Evolutionary conservation across 2,888 invertebrate genomes (phyloP), one percentile per base, ranked within the genome.

Genomic region (Rhynchonema sp.): DNA sequence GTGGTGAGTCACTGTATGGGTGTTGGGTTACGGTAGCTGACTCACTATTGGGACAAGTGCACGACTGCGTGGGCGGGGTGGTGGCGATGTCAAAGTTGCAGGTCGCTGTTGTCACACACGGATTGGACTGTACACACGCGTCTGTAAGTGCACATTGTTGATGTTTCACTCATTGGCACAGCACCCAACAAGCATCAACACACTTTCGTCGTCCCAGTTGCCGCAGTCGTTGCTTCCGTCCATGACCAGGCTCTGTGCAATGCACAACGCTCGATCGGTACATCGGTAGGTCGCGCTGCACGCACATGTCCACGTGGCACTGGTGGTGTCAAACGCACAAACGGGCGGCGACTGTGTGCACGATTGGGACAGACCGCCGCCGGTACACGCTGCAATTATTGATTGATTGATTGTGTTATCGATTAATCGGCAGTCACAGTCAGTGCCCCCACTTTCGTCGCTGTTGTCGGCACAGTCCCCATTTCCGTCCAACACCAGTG

Each of bases 181-280:
- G n/a, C n/a, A n/a, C n/a, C n/a, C n/a, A n/a, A n/a, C n/a, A n/a
- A n/a, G n/a, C n/a, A n/a, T n/a, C n/a, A n/a, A 56, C 23, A 20
- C 27, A 55, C 56, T 30, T 56, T 64, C 64, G 55, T 64, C 64
- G 25, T 30, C 46, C 20, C 58, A 56, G 46, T 62, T 61, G 26
- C 49, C 30, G 49, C 64, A 64, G 58, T 64, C 64, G 46, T 61
- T 56, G 30, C 25, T 27, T 1, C 62, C 62, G 46, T 64, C 64
- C 46, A 61, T 59, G 29, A 63, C 52, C 26, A 26, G 38, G 28
- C 59, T 59, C 17, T 56, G 22, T 1, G 61, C 56, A 52, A 38
- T 25, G 22, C 56, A 64, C 30, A 59, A 57, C 17, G 46, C 46
- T 29, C 26, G 55, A 38, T 26, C 59, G 22, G 60, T 61, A 46